Conservation (phyloP, 2,113 vertebrate genomes). For the Sciurus niger region DNA sequence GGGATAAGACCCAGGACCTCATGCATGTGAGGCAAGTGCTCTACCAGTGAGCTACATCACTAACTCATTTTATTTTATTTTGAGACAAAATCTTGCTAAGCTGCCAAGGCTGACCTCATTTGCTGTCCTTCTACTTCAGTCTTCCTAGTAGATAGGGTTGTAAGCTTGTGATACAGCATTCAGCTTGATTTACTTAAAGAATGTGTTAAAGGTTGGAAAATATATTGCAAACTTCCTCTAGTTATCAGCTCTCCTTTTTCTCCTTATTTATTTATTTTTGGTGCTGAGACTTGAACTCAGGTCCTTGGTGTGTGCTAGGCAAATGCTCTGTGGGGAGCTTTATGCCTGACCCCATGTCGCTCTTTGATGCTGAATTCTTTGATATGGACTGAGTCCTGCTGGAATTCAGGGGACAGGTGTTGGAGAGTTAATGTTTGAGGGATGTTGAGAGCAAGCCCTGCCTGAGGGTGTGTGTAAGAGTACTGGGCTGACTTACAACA, state of each 20-base stretch:
- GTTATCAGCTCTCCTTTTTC: too few relatives aligned
- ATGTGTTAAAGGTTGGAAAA: conserved; percentile 32
- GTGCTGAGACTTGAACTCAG: too few relatives aligned
- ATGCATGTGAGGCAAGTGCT: background rate
- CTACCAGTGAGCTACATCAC: background rate
- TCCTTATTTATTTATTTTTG: too few relatives aligned
- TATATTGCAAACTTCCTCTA: background rate
- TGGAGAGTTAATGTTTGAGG: background rate
- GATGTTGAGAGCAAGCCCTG: background rate
- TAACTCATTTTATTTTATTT: background rate
- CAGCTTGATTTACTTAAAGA: background rate
- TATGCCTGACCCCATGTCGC: background rate
- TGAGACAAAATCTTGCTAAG: background rate
- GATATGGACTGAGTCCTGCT: background rate
- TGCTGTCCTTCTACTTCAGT: background rate
- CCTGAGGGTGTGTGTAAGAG: background rate
- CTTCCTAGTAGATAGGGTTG: background rate
- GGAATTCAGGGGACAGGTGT: background rate
- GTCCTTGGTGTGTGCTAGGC: too few relatives aligned
- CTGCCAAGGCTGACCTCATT: background rate
- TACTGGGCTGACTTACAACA: background rate
- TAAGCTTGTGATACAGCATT: background rate
- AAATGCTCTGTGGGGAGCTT: too few relatives aligned
- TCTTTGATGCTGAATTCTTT: conserved; percentile 5
- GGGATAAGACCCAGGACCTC: too few relatives aligned